Conservation (phyloP, 2,888 invertebrate species). For the Byasa hedistus region DNA sequence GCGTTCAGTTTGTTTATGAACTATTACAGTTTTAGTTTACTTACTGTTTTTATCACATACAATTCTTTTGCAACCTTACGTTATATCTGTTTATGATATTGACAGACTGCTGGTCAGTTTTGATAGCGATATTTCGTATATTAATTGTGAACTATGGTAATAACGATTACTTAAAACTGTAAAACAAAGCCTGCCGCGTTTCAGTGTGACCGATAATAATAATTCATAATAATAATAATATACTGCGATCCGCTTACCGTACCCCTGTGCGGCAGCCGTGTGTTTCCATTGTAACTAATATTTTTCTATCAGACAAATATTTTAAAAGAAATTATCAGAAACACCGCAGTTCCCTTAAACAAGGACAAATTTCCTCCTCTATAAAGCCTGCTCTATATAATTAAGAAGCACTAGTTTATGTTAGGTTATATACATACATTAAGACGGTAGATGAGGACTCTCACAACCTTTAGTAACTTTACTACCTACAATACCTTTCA, state of each 20-base stretch:
- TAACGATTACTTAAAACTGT: conserved; percentile 24
- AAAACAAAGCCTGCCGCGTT: conserved; percentile 24
- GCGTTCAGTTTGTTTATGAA: conserved; percentile 26
- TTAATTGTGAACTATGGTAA: conserved; percentile 1
- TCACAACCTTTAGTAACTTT: too few relatives aligned
- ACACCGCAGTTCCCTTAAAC: not conserved
- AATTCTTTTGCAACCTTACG: not conserved
- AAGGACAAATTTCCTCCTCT: not conserved
- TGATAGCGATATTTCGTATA: not conserved
- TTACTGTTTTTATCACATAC: not conserved
- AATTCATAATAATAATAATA: conserved; percentile 31
- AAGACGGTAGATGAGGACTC: too few relatives aligned
- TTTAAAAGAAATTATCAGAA: not conserved
- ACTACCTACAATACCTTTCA: too few relatives aligned
- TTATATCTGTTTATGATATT: not conserved
- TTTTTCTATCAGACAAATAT: not conserved
- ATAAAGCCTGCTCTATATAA: too few relatives aligned
- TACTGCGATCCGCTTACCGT: conserved; percentile 30
- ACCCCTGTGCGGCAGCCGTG: conserved; percentile 33
- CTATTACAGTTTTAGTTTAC: not conserved
- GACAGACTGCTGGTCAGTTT: not conserved
- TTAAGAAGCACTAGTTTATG: too few relatives aligned
- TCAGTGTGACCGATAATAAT: conserved; percentile 25
- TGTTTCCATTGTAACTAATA: conserved; percentile 35
- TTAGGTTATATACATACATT: too few relatives aligned